Evolutionary conservation across 2,797 vertebrate species (phyloP), one percentile per base, ranked within the genome.

Genomic region (Melanotaenia nigrans): DNA sequence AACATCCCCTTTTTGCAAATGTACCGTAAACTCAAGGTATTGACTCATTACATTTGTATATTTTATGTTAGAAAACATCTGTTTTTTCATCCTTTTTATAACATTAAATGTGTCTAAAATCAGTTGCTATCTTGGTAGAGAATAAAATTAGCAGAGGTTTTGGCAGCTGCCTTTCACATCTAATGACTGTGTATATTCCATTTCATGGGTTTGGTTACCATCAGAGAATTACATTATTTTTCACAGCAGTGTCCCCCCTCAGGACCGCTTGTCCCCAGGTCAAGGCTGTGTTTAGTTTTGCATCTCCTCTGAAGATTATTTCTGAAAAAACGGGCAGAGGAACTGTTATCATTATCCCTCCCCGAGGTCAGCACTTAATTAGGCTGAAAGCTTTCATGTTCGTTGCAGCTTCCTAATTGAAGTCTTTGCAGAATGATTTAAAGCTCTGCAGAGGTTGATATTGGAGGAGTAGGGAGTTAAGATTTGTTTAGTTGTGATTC

Each of bases 301-400:
- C 63, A 14, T 77, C 72, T 53, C 57, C 53, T 79, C n/a, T 47
- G 32, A 42, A 65, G 78, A 83, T 79, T 36, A 73, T 77, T 80
- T 35, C 45, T 71, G 16, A n/a, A 11, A 80, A 79, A 73, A 49
- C 67, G 72, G 70, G 49, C 81, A 25, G 59, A 70, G 79, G 75
- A 82, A 65, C 28, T 71, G 77, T 79, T 78, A 75, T 84, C 69
- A 28, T 61, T 65, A 73, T 76, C 28, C 3, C 49, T 72, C 85
- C 85, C 82, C 0, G 69, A 76, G 78, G 83, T 86, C 81, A 75
- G 47, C 78, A 68, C 73, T 74, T 85, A 87, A 91, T 89, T 82
- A 84, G 73, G 75, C 78, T 71, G 76, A 82, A 85, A 81, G 56
- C 85, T 85, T 89, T 85, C 81, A 83, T 87, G 81, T 90, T 25